A percentile compares a stretch with the other conserved stretches of the same genome.
These are phyloP conservation scores for Salminus brasiliensis DNA, from an alignment of 2,113 vertebrate species.

Conservation along the genomic window DNA sequence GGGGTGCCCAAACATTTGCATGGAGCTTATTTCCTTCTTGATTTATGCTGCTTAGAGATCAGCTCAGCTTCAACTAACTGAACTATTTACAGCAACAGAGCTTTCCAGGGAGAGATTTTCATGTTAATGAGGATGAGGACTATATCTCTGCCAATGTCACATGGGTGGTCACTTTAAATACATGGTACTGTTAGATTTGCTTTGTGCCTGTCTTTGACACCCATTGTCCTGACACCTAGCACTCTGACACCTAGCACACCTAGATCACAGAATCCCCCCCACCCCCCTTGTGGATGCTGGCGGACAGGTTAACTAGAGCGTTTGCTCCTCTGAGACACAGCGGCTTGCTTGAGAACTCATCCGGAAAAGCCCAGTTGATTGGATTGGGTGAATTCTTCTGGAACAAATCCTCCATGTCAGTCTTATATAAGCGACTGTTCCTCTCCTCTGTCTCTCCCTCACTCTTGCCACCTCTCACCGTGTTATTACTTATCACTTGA, in stretches of 20 bases:
- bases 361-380: constrained; percentile 73
- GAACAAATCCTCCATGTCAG: constrained; percentile 70
- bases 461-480: constrained; percentile 39
- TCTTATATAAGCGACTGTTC: constrained; percentile 59
- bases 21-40: too few species aligned
- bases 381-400: constrained; percentile 68
- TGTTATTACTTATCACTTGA: constrained; percentile 48
- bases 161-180: neutral
- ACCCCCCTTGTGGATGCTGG: neutral
- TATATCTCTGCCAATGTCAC: neutral
- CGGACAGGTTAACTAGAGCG: constrained; percentile 62
- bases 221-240: neutral
- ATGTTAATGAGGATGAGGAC: neutral
- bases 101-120: too few species aligned
- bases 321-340: constrained; percentile 57
- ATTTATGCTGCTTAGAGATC: too few species aligned
- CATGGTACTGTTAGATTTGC: neutral
- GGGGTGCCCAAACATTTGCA: too few species aligned
- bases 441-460: constrained; percentile 22
- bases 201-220: neutral
- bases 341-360: constrained; percentile 67
- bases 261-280: too few species aligned
- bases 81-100: too few species aligned
- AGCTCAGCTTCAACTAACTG: too few species aligned
- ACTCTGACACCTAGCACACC: too few species aligned